phyloP scores from a whole-genome alignment of 2,113 vertebrate genomes.

The human (Homo sapiens) region GRCh38 chr4:125398501-125399000 shows the following conservation, averaged over 20 bases:
- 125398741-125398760: background rate
- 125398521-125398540: constrained; percentile 67
- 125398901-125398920: constrained; percentile 98
- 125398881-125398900: constrained; percentile 97
- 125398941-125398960: background rate
- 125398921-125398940: background rate
- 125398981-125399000: background rate
- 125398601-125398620: constrained; percentile 62
- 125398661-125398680: constrained; percentile 60
- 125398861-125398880: constrained; percentile 95
- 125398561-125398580: constrained; percentile 77
- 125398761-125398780: constrained; percentile 25
- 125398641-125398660: constrained; percentile 43
- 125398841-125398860: constrained; percentile 97
- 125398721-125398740: background rate
- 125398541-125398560: constrained; percentile 70
- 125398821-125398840: constrained; percentile 95
- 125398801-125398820: constrained; percentile 98
- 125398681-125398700: constrained; percentile 50
- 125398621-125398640: constrained; percentile 52
- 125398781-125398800: constrained; percentile 99
- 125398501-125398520: constrained; percentile 75
- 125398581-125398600: constrained; percentile 71
- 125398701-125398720: background rate
- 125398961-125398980: background rate